Base-by-base conservation (phyloP, 2,113 vertebrate species). In the Aplodontia rufa region DNA sequence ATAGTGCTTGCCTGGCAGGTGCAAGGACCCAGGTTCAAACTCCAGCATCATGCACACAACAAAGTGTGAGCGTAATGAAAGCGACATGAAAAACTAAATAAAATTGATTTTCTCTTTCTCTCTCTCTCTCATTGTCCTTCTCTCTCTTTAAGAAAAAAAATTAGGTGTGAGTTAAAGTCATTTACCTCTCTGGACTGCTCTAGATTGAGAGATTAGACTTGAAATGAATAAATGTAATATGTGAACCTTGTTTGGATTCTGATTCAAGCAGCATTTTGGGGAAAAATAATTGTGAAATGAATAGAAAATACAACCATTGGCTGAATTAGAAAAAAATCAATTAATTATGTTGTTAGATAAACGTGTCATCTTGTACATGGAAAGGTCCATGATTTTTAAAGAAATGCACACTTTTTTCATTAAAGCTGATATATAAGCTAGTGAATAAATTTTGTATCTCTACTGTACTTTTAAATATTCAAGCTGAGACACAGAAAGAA, bases 221-320 rank as follows among this genome's bases (percentile, higher is more conserved):
- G 80, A 83, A 51, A 72, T 45, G 72, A 62, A 24, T 51, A 45
- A 85, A 80, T 49, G 30, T 28, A 55, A 5, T 85, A 40, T 42
- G 28, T 68, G 8, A 1, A 58, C 47, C 47, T 58, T 72, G 8
- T 74, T 49, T 94, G 42, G 17, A 74, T 78, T 92, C 30, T 72
- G 10, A 76, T 71, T 94, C 62, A 87, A 62, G 32, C 4, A 78
- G 14, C 19, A 66, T 72, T 76, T 42, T 5, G 26, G 20, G 17
- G 28, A 89, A 49, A 47, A 76, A n/a, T 96, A 9, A 51, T 69
- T 55, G 82, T 49, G 49, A 96, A 49, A 37, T 45, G 85, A 92
- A 58, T 16, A 76, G 28, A 92, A 75, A 86, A 55, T 47, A 64
- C 64, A 35, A 71, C 47, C 75, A 62, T 47, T 42, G 30, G 35